Conservation (phyloP, 2,888 invertebrate species). For the Eupeodes latifasciatus region DNA sequence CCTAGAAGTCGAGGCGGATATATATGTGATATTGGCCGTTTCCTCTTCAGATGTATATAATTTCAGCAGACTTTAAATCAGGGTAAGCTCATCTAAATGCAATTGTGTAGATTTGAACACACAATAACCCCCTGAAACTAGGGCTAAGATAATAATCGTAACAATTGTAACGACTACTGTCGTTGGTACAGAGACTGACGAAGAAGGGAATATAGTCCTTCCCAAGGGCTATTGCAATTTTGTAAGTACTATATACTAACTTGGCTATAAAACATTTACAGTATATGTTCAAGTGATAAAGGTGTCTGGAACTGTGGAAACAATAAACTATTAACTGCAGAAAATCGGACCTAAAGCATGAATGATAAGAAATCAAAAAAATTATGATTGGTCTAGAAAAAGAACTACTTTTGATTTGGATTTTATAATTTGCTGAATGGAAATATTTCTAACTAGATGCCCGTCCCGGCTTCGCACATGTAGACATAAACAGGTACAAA, state of each 20-base stretch:
- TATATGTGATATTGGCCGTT: conserved; percentile 45
- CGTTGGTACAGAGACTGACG: not conserved
- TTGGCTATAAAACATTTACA: not conserved
- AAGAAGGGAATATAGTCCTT: not conserved
- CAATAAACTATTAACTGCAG: not conserved
- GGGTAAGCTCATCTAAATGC: conserved; percentile 61
- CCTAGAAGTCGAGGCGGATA: not conserved
- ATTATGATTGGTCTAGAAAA: too few relatives aligned
- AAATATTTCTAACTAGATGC: too few relatives aligned
- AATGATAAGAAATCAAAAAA: not conserved
- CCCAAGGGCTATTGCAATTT: not conserved
- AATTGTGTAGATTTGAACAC: conserved; percentile 60
- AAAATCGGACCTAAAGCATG: not conserved
- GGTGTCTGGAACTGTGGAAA: not conserved
- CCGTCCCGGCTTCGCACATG: too few relatives aligned
- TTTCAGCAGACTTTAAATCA: conserved; percentile 68
- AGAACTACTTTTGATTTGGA: too few relatives aligned
- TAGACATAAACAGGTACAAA: too few relatives aligned
- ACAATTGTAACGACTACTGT: conserved; percentile 2
- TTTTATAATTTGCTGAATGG: too few relatives aligned
- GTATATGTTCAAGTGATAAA: not conserved
- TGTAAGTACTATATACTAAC: too few relatives aligned
- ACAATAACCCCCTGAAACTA: conserved; percentile 26
- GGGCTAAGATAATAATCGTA: conserved; percentile 36
- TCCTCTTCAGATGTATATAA: conserved; percentile 60